Evolutionary conservation across 2,113 vertebrate species (phyloP).

Genomic region (Grantiella picta): DNA sequence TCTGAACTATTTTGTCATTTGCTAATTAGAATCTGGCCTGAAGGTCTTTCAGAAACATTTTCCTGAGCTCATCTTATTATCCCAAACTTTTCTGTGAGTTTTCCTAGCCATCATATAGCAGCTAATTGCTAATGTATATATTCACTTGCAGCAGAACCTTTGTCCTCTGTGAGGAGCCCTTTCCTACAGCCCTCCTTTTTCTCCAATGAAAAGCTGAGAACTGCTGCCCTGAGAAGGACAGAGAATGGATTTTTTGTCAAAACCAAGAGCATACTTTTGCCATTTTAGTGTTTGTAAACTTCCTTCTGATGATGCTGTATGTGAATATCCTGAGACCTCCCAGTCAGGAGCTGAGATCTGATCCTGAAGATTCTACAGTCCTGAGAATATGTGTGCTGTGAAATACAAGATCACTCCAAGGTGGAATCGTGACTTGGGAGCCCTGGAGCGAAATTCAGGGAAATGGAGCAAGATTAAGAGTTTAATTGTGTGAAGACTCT

Average conservation of each 20-base stretch:
- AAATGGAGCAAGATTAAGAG: background rate
- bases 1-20: constrained; percentile 21
- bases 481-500: background rate
- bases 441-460: background rate
- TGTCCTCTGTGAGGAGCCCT: background rate
- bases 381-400: background rate
- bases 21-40: constrained; percentile 30
- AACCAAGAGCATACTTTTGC: background rate
- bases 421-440: background rate
- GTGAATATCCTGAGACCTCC: background rate
- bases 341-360: background rate
- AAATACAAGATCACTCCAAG: background rate
- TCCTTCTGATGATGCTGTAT: background rate
- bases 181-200: background rate
- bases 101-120: background rate
- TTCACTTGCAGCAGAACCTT: background rate
- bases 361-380: background rate
- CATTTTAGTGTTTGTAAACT: background rate
- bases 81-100: background rate
- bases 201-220: background rate
- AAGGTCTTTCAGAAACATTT: constrained; percentile 30
- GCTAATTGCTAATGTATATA: background rate
- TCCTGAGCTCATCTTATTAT: background rate
- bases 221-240: background rate
- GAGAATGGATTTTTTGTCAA: background rate